Evolutionary conservation across 2,888 invertebrate species (phyloP).

Genomic region (Aphelenchoides bicaudatus): DNA sequence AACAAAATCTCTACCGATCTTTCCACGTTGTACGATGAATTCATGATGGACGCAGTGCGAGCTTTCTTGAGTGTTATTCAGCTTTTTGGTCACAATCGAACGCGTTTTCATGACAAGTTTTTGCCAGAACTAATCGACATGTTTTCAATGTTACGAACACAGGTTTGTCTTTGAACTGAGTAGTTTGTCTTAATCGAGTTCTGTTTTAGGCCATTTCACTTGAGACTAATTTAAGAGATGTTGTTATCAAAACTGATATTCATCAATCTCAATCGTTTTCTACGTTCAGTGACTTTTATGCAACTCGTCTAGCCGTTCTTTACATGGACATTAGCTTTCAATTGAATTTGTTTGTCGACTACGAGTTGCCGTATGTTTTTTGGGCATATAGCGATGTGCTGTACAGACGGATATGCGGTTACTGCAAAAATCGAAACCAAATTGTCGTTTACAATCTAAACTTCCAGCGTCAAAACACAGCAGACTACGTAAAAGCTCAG

Average conservation of each 20-base stretch:
- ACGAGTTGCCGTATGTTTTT: conserved; percentile 92
- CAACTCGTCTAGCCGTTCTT: background rate
- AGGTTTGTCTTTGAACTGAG: background rate
- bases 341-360: conserved; percentile 86
- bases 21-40: background rate
- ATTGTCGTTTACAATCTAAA: conserved; percentile 3
- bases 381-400: conserved; percentile 66
- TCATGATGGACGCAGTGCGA: conserved; percentile 75
- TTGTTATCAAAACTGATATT: background rate
- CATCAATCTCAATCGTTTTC: background rate
- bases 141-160: background rate
- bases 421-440: background rate
- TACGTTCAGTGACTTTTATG: conserved; percentile 4
- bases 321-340: conserved; percentile 90
- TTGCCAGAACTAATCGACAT: conserved; percentile 7
- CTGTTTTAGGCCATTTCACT: background rate
- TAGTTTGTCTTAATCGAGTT: background rate
- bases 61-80: conserved; percentile 69
- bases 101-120: conserved; percentile 77
- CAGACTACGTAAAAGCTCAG: too few relatives aligned
- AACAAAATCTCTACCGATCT: background rate
- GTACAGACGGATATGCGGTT: background rate
- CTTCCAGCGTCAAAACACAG: too few relatives aligned
- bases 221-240: background rate
- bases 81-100: conserved; percentile 88